These are phyloP conservation scores for Pomacea maculata DNA, from an alignment of 1,140 invertebrate genomes.

Conservation along the genomic window DNA sequence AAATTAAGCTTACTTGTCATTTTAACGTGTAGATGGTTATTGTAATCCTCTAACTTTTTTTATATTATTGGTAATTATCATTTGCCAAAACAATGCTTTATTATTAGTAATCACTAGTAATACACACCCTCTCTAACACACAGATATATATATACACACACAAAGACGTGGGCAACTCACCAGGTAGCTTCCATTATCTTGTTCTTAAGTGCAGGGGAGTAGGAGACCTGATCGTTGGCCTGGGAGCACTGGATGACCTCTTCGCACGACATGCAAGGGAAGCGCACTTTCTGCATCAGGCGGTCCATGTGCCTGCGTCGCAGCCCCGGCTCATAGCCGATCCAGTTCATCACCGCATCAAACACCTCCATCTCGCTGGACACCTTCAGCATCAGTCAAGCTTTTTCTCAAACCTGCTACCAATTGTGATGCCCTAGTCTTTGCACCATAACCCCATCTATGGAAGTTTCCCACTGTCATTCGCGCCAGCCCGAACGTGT, in stretches of 20 bases:
- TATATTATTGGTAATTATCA: too few species aligned
- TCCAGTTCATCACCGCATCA: slow-evolving; percentile 35
- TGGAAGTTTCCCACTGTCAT: too few species aligned
- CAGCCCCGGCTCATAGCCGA: slow-evolving; percentile 28
- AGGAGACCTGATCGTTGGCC: slow-evolving; percentile 10
- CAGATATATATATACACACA: neutral
- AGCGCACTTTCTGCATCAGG: slow-evolving; percentile 28
- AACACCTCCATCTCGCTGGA: slow-evolving; percentile 40
- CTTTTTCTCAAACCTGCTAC: neutral
- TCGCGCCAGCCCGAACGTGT: too few species aligned
- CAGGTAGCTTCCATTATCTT: slow-evolving; percentile 27
- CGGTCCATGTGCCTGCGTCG: slow-evolving; percentile 25
- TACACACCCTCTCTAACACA: too few species aligned
- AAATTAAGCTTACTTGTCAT: too few species aligned
- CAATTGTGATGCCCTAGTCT: neutral
- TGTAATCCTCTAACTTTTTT: too few species aligned
- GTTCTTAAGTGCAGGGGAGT: slow-evolving; percentile 17
- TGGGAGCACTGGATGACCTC: slow-evolving; percentile 25
- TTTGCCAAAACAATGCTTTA: too few species aligned
- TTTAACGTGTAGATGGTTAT: too few species aligned
- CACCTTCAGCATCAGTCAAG: neutral
- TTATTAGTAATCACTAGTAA: too few species aligned
- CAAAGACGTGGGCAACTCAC: slow-evolving; percentile 15
- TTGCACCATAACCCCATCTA: neutral
- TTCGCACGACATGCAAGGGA: slow-evolving; percentile 21